Base-by-base conservation (phyloP, 92 coral and sea anemone genomes). In the Metridium senile region DNA sequence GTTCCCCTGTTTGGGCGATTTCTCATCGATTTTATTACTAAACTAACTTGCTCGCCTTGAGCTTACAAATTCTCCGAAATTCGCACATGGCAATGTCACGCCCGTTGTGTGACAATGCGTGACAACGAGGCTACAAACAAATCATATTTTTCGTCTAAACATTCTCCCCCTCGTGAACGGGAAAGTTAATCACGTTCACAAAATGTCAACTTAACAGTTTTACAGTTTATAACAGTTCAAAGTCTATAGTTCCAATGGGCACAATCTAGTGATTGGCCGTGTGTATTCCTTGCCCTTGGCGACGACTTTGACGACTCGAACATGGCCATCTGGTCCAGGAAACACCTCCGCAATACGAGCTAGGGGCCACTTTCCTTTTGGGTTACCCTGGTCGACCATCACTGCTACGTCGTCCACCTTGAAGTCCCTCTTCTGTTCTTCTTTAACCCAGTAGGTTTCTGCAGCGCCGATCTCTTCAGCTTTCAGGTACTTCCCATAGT, bases 291-390 rank as follows among this genome's bases (percentile, higher is more conserved):
- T 70, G 23, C 66, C 75, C 7, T 2, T 9, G 27, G 75, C 35
- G 61, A 4, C 22, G 27, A 70, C 75, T 10, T 39, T 35, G 7
- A 70, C 75, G 68, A 70, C 75, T 32, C 75, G 35, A 3, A 70
- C 75, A 43, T n/a, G 64, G 30, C 75, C 75, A 70, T 70, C 75
- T 17, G 62, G 25, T 25, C 69, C 75, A 19, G 75, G 75, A 46
- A 2, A 70, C 62, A 70, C 75, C 69, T 70, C 69, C 34, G 66
- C 29, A 9, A 70, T 29, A 4, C 69, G 70, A 2, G 71, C 71
- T 11, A 66, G 71, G 4, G 71, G 71, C 71, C 71, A 66, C 35
- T 27, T 66, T 10, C 71, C 35, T 11, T 33, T 7, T 9, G 71
- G 71, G 33, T 66, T 66, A 33, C 26, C n/a, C 71, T 66, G 71